Percentiles rank a stretch among this genome's conserved stretches.
Conservation (phyloP, 2,888 invertebrate species). For the Andrena bucephala region DNA sequence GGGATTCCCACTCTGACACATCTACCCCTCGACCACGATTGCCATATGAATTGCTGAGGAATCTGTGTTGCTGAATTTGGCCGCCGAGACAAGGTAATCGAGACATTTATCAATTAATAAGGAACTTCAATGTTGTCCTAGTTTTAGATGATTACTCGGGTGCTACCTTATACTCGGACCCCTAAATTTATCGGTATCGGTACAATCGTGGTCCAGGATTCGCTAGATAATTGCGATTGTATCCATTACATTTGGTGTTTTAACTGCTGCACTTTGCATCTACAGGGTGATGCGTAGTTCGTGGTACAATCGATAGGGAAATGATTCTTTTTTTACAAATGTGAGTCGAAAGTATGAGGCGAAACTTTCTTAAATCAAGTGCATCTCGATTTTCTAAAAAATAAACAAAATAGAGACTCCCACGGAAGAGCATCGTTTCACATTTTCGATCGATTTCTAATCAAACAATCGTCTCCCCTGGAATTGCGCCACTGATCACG, state of each 20-base stretch:
- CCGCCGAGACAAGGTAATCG: neutral
- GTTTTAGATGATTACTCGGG: neutral
- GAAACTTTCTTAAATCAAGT: too few species aligned
- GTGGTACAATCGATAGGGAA: neutral
- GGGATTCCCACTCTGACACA: neutral
- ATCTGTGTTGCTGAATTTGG: neutral
- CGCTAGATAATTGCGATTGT: neutral
- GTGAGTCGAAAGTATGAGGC: neutral
- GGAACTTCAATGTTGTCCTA: neutral
- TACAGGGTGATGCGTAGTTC: neutral
- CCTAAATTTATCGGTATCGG: neutral
- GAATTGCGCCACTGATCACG: neutral
- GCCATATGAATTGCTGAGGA: neutral
- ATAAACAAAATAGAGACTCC: neutral
- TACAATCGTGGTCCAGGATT: slow-evolving; percentile 3
- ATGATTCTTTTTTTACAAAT: neutral
- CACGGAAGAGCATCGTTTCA: neutral
- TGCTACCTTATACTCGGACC: neutral
- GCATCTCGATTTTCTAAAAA: too few species aligned
- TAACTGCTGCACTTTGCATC: slow-evolving; percentile 2
- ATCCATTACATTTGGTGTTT: slow-evolving; percentile 2
- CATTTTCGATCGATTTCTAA: neutral
- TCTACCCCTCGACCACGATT: too few species aligned
- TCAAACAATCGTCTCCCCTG: neutral
- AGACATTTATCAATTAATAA: neutral